A percentile compares a stretch with the other conserved stretches of the same genome.
Evolutionary conservation across 1,140 invertebrate species (phyloP).

Genomic region (Rhagoletis zephyria): DNA sequence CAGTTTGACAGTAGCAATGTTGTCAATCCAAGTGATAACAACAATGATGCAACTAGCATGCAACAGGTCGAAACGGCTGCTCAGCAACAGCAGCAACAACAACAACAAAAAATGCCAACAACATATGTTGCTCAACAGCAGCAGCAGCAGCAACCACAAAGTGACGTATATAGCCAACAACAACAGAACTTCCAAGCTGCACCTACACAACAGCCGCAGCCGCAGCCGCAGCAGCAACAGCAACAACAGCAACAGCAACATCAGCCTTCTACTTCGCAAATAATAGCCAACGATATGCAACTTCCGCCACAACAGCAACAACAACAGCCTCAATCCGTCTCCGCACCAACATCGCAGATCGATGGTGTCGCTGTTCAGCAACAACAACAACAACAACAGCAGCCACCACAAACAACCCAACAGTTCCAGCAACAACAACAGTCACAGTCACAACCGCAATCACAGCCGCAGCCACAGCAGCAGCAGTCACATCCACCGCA

Average conservation of each 20-base stretch:
- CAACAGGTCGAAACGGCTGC: constrained; percentile 61
- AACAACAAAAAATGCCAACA: constrained; percentile 58
- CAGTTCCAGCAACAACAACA: constrained; percentile 42
- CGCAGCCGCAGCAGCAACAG: constrained; percentile 58
- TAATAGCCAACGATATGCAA: constrained; percentile 44
- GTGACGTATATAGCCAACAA: constrained; percentile 55
- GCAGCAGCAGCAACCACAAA: constrained; percentile 58
- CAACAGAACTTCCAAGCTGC: constrained; percentile 56
- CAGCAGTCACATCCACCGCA: constrained; percentile 40
- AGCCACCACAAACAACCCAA: constrained; percentile 11
- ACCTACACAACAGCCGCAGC: constrained; percentile 54
- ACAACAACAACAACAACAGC: constrained; percentile 19
- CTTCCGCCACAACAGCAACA: constrained; percentile 59
- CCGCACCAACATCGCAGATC: constrained; percentile 53
- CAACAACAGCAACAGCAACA: constrained; percentile 57
- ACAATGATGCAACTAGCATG: constrained; percentile 39
- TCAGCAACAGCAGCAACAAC: constrained; percentile 47
- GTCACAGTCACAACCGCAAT: constrained; percentile 33
- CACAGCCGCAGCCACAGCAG: constrained; percentile 51
- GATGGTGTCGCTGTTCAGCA: constrained; percentile 44
- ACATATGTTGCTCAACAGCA: constrained; percentile 64
- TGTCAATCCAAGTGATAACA: constrained; percentile 56
- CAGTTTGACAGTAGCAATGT: constrained; percentile 69
- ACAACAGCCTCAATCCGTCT: constrained; percentile 51
- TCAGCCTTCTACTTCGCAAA: constrained; percentile 36